Evolutionary conservation across 2,113 vertebrate genomes (phyloP).

Genomic region (Phaethon lepturus): DNA sequence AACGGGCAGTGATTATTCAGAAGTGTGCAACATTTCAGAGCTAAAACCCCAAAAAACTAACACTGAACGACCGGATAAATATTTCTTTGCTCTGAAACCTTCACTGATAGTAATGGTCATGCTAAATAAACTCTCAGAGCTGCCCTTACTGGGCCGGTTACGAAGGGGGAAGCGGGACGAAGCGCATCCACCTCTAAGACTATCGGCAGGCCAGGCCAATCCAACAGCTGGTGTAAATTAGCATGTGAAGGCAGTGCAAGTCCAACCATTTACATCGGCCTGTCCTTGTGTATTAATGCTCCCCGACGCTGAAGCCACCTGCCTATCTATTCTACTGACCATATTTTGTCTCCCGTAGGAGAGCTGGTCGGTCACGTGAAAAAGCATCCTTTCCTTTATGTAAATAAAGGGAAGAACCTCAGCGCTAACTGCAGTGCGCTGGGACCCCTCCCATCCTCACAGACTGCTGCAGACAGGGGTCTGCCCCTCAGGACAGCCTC

Average conservation of each 20-base stretch:
- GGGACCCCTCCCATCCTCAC: neutral
- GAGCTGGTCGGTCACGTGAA: accelerated
- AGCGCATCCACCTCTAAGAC: neutral
- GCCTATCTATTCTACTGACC: neutral
- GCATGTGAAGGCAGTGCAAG: neutral
- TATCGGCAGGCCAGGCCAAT: neutral
- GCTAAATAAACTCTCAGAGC: neutral
- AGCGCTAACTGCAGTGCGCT: accelerated
- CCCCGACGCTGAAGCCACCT: neutral
- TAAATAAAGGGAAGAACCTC: neutral
- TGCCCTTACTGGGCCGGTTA: no score
- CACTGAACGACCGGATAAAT: neutral
- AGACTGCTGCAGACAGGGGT: accelerated
- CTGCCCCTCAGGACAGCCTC: neutral
- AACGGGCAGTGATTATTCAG: neutral
- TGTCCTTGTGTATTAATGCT: neutral
- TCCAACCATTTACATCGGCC: neutral
- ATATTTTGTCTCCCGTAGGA: neutral
- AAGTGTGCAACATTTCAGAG: neutral
- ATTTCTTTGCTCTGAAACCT: neutral
- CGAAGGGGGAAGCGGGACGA: accelerated
- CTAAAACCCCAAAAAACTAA: neutral
- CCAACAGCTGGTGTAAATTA: neutral
- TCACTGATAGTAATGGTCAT: neutral
- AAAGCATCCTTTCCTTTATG: neutral